phyloP scores from a whole-genome alignment of 2,113 vertebrate species.

The Microcebus jonahi region DNA sequence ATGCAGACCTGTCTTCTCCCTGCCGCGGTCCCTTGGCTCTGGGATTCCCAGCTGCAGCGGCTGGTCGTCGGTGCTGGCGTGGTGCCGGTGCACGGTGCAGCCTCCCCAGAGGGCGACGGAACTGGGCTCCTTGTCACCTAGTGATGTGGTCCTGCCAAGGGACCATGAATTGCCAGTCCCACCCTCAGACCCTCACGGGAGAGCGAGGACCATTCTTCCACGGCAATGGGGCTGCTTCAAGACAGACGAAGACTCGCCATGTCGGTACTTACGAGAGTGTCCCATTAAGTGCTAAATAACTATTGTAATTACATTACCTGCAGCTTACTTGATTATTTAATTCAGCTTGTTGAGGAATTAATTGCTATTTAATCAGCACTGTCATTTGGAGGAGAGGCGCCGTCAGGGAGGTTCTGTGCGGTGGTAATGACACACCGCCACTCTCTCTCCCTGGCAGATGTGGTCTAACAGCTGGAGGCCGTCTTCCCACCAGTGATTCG shows the following conservation, averaged over 20 bases:
- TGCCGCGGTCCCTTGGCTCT: not conserved
- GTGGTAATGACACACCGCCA: not conserved
- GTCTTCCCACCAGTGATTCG: accelerated
- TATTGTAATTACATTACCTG: constrained; percentile 66
- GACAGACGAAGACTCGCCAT: not conserved
- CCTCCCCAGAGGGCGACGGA: not conserved
- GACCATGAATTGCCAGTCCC: accelerated
- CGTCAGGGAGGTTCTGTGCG: not conserved
- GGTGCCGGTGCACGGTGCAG: accelerated
- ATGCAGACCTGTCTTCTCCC: accelerated
- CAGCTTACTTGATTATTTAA: constrained; percentile 70
- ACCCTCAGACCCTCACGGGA: not conserved
- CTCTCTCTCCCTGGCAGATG: not conserved
- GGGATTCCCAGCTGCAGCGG: not conserved
- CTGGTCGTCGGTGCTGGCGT: not conserved
- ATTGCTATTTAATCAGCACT: constrained; percentile 64
- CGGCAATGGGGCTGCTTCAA: not conserved
- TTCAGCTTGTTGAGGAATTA: constrained; percentile 61
- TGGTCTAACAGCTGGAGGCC: not conserved
- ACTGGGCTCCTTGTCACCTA: accelerated
- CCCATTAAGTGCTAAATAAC: constrained; percentile 61
- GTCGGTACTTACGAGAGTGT: not conserved
- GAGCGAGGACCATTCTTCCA: not conserved
- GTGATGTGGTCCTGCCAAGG: not conserved
- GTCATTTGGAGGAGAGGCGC: not conserved